phyloP scores from a whole-genome alignment of 2,113 vertebrate genomes.

The Lanius collurio region DNA sequence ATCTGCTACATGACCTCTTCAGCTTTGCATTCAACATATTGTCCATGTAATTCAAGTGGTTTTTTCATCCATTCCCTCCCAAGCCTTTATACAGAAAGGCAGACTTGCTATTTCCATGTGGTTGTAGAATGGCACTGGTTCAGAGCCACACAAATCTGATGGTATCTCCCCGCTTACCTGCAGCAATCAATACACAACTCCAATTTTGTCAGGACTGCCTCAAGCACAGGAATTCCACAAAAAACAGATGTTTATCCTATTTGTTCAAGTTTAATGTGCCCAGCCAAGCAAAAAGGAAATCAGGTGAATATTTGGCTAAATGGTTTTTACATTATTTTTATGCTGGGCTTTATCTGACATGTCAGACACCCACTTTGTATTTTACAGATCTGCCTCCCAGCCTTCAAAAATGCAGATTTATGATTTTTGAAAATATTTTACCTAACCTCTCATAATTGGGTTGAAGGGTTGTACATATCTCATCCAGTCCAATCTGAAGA shows the following conservation, averaged over 20 bases:
- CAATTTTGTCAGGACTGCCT: neutral
- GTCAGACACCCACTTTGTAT: neutral
- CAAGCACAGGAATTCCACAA: neutral
- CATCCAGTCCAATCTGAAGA: constrained; percentile 21
- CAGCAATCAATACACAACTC: neutral
- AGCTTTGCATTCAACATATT: neutral
- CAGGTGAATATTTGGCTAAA: neutral
- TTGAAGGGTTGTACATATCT: neutral
- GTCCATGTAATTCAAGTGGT: neutral
- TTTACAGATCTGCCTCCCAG: neutral
- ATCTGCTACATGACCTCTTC: neutral
- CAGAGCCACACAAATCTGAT: neutral
- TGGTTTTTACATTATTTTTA: constrained; percentile 25
- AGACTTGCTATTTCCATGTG: neutral
- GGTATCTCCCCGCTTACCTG: neutral
- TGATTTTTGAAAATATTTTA: constrained; percentile 13
- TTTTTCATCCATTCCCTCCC: neutral
- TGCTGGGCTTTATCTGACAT: constrained; percentile 2
- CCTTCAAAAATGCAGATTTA: constrained; percentile 20
- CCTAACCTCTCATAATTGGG: neutral
- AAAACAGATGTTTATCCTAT: neutral
- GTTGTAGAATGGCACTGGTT: neutral
- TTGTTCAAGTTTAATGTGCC: neutral
- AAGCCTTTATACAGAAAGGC: neutral
- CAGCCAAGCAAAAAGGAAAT: neutral